A percentile compares a stretch with the other conserved stretches of the same genome.
Conservation (phyloP, 2,888 invertebrate species). For the Drosophila aldrichi region DNA sequence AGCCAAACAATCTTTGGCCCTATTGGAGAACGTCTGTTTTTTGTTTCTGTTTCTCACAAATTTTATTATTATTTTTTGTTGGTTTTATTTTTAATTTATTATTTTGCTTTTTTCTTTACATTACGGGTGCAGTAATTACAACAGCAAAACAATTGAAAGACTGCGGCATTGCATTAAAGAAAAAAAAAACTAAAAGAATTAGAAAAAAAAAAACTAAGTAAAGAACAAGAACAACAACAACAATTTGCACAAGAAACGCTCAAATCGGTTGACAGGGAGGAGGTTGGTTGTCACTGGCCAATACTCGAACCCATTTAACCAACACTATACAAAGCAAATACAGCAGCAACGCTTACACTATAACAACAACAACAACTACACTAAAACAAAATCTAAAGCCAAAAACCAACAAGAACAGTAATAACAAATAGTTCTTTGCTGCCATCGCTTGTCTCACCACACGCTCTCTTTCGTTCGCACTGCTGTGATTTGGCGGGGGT, state of each 20-base stretch:
- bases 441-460: slow-evolving; percentile 1
- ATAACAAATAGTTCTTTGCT: slow-evolving; percentile 12
- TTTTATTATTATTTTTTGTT: neutral
- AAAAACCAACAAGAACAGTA: slow-evolving; percentile 12
- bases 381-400: neutral
- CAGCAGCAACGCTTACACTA: neutral
- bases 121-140: slow-evolving; percentile 11
- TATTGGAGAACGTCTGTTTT: slow-evolving; percentile 15
- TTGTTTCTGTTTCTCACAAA: neutral
- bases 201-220: neutral
- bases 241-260: slow-evolving; percentile 21
- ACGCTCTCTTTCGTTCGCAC: slow-evolving; percentile 6
- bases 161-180: slow-evolving; percentile 25
- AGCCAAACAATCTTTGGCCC: slow-evolving; percentile 28
- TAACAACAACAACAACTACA: slow-evolving; percentile 2
- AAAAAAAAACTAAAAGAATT: neutral
- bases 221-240: slow-evolving; percentile 24
- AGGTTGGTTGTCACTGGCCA: slow-evolving; percentile 33
- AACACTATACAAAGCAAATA: slow-evolving; percentile 23
- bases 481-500: slow-evolving; percentile 33
- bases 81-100: neutral
- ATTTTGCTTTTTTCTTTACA: neutral
- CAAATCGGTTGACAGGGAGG: slow-evolving; percentile 25
- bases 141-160: slow-evolving; percentile 21
- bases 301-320: slow-evolving; percentile 22